Evolutionary conservation across 2,797 vertebrate genomes (phyloP), one percentile per base, ranked within the genome.

Genomic region (Pterois miles): DNA sequence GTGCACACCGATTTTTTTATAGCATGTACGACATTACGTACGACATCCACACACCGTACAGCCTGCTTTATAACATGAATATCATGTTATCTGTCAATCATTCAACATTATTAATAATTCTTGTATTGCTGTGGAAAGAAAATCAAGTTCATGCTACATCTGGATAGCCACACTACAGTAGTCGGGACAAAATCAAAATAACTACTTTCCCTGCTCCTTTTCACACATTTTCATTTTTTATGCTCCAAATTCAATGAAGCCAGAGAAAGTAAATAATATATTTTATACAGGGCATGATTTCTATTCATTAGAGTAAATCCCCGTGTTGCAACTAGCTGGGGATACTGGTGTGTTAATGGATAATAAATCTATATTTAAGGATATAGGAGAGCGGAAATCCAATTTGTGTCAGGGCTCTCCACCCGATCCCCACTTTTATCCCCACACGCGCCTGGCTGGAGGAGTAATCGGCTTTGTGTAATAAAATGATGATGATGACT

Each of bases 401-500:
- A 94, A 94, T 93, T 94, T 94, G 89, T 91, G 85, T 90, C 90
- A 89, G 86, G 82, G 89, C 91, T 91, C 89, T 93, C 84, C 75
- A 87, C 67, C 89, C 85, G 80, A 92, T 93, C 89, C 91, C 79
- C 83, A 91, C 89, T 91, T 92, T 93, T 91, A 94, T 93, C 88
- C 93, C 88, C 74, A 78, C 50, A 73, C 23, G 80, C 64, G 89
- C 82, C 84, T 82, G 87, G 91, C 89, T 91, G 74, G 79, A 84
- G 89, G 86, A 93, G 91, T 94, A 95, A 95, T 95, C 93, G 90
- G 90, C 93, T 95, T 94, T 94, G 87, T 94, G 93, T 91, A 94
- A 93, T 94, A 95, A 92, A 94, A 92, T 92, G 92, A 93, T 93
- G 92, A 93, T 91, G 93, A 94, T 95, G 94, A 96, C 93, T 95